Evolutionary conservation across 1,140 invertebrate species (phyloP), one percentile per base, ranked within the genome.

Genomic region (Nilaparvata lugens): DNA sequence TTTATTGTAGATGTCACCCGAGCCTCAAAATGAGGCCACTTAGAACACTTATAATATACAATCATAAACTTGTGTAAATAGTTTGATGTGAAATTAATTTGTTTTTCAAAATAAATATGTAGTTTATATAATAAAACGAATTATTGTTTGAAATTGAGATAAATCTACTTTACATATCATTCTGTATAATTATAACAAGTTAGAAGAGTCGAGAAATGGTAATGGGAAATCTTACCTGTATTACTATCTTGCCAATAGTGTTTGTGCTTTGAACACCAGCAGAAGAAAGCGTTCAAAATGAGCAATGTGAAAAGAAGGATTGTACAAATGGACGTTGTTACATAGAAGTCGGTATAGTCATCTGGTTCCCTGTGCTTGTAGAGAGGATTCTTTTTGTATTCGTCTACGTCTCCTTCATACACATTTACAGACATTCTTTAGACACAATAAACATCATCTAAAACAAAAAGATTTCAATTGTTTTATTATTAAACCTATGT

Each of bases 231-330:
- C 31, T 54, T 72, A 84, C 88, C 88, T 63, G 90, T 91, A 68
- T 91, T 83, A 66, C 83, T 80, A 71, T 91, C 85, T 55, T 84
- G 79, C 90, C 89, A 93, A 65, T 93, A 93, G 35, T 81, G 73
- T 42, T 81, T 83, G 70, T 91, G 83, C 64, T 81, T 82, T 2
- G 88, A 90, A 69, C 88, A 91, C 70, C 86, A 90, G 67, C 85
- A 86, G 58, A 88, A 82, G 45, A 85, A 79, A 52, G 91, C 74
- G 68, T 92, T 92, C 28, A 92, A 67, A 58, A 89, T 77, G 54
- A 91, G 78, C 38, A 92, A 75, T 19, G 81, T 72, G 14, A 81
- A 77, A 35, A 82, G 79, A 63, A 92, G 72, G 42, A 89, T 73
- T 0, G 87, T 81, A 70, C 86, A 88, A 71, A 92, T 81, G 21